Percentiles rank a stretch among this genome's conserved stretches.
These are phyloP conservation scores for Busseola fusca DNA, from an alignment of 2,888 invertebrate species.

Conservation along the genomic window DNA sequence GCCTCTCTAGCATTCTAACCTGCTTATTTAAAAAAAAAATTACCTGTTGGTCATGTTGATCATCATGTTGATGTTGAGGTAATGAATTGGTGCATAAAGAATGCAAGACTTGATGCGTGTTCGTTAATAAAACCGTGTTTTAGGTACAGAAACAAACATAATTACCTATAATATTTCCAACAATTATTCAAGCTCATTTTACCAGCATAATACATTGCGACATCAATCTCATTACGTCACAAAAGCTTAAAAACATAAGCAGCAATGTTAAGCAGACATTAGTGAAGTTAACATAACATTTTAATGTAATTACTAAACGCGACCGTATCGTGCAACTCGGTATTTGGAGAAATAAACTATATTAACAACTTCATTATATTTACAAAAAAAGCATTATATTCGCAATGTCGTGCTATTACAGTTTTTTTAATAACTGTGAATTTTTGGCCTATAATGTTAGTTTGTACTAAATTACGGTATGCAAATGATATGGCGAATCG, in stretches of 20 bases:
- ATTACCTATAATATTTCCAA: neutral
- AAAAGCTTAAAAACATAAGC: constrained; percentile 15
- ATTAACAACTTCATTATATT: constrained; percentile 55
- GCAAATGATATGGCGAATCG: constrained; percentile 26
- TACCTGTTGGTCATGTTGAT: no score
- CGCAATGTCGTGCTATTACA: constrained; percentile 28
- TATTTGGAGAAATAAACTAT: constrained; percentile 37
- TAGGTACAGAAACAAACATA: neutral
- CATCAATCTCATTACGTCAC: constrained; percentile 14
- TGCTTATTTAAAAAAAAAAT: no score
- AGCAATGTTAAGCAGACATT: constrained; percentile 38
- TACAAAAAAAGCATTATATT: constrained; percentile 43
- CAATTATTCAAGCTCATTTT: constrained; percentile 10
- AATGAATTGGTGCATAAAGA: neutral
- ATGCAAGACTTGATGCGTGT: neutral
- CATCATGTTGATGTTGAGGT: no score
- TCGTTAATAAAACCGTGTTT: neutral
- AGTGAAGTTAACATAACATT: constrained; percentile 44
- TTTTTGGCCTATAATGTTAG: constrained; percentile 19
- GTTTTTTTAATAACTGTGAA: constrained; percentile 41
- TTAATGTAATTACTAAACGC: constrained; percentile 55
- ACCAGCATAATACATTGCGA: constrained; percentile 6
- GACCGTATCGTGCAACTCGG: constrained; percentile 43
- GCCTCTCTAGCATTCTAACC: neutral
- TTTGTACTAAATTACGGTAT: constrained; percentile 31